Evolutionary conservation across 2,888 invertebrate species (phyloP), one percentile per base, ranked within the genome.

Genomic region (Serrognathus titanus): DNA sequence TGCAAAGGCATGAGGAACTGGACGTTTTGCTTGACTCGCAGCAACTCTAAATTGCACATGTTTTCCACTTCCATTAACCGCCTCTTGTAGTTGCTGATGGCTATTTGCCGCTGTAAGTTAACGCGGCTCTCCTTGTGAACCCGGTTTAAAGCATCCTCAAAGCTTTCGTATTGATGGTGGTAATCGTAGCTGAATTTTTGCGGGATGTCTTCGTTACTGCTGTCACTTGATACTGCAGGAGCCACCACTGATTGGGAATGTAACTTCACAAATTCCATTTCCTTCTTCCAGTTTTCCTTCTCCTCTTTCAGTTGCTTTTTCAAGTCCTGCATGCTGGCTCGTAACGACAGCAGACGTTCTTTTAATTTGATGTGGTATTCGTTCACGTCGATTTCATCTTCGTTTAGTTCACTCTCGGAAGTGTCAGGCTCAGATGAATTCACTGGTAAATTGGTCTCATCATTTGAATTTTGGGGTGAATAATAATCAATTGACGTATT

Each of bases 51-150:
- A 62, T 77, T 75, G 54, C 78, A 79, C 66, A 79, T 71, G 48
- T 74, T 76, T 62, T 79, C 78, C 3, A 79, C 74, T 61, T 79
- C 78, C 10, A 73, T 55, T 20, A 79, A 59, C 58, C 73, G 71
- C 7, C 74, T 67, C 57, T 71, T 74, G 55, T 78, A 79, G 48
- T 76, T 75, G 35, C 72, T 72, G 5, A 75, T 72, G 8, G 76
- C 71, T 36, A 75, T 57, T 58, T 73, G 73, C 51, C 73, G 73
- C 50, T 73, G 69, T 24, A 73, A 58, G 37, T 67, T 70, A 36
- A 64, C 62, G 43, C 66, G 66, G 53, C 71, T 72, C 48, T 77
- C 75, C 11, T 69, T 71, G 38, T 73, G 73, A 5, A 67, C 66
- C 41, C 69, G 67, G 7, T 71, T 60, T 13, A 71, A 62, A 7